Evolutionary conservation across 2,888 invertebrate species (phyloP), one percentile per base, ranked within the genome.

Genomic region (Bhutanitis thaidina): DNA sequence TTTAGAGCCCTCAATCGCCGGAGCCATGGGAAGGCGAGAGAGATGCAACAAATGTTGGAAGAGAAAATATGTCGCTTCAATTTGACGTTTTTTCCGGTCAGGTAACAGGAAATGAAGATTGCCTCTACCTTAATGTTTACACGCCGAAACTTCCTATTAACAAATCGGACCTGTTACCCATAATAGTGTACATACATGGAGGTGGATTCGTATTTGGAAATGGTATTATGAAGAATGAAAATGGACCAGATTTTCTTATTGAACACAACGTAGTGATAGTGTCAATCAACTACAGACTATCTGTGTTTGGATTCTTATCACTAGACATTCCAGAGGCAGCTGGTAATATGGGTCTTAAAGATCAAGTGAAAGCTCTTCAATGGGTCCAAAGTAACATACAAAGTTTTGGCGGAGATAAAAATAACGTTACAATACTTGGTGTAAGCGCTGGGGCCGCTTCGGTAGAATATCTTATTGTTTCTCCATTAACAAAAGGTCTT

Each of bases 31-130:
- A 73, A 12, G 82, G 80, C 0, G 78, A 80, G 36, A 81, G 85
- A 71, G 87, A 91, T 67, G 91, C 91, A 8, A 86, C 86, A 2
- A 69, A 73, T 46, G 80, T 80, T 60, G 53, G 66, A 73, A 39
- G 57, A 51, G 55, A 58, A 8, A 65, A 72, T 29, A 52, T 69
- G 27, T 59, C 68, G 7, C 53, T 57, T 15, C 80, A 81, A 59
- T 45, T 62, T 3, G 64, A 73, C 36, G 40, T 67, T 1, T 20
- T 55, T 0, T 58, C 52, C 16, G 58, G 60, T 15, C 29, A 50
- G 3, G 16, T 60, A 32, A 52, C 46, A 1, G 84, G 84, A 9
- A 67, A 64, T 40, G 84, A 86, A 59, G 82, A 85, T 54, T 86
- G 86, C 51, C 70, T 84, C 0, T 80, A 77, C 43, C 62, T 85